Percentiles rank a stretch among this genome's conserved stretches.
phyloP scores from a whole-genome alignment of 1,140 invertebrate species.

The Pinna nobilis region DNA sequence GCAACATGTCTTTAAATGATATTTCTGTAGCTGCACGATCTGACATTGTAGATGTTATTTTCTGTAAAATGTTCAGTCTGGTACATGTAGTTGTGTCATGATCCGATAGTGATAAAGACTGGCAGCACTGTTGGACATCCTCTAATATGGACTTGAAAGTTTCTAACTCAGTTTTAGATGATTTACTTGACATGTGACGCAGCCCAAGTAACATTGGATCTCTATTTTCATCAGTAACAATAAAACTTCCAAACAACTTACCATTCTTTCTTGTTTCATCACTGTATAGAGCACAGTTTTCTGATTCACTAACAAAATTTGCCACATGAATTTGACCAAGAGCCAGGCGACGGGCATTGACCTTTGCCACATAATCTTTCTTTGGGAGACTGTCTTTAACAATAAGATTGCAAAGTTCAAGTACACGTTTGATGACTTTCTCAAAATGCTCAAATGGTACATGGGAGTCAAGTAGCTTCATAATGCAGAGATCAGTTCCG shows the following conservation, averaged over 20 bases:
- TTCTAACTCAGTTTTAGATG: neutral
- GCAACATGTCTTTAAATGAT: neutral
- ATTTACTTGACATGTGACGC: neutral
- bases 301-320: neutral
- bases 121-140: neutral
- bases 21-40: neutral
- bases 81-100: too few relatives aligned
- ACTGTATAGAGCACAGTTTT: constrained; percentile 5
- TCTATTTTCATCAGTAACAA: neutral
- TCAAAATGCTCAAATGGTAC: too few relatives aligned
- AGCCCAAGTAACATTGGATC: too few relatives aligned
- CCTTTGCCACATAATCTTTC: too few relatives aligned
- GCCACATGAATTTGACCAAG: neutral
- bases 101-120: too few relatives aligned
- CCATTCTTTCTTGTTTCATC: constrained; percentile 16
- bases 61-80: too few relatives aligned
- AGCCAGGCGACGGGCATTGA: too few relatives aligned
- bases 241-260: neutral
- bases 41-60: neutral
- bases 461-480: too few relatives aligned
- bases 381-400: too few relatives aligned
- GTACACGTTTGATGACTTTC: too few relatives aligned
- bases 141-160: neutral
- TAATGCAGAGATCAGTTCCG: too few relatives aligned
- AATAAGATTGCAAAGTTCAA: too few relatives aligned